Evolutionary conservation across 2,888 invertebrate species (phyloP), one percentile per base, ranked within the genome.

Genomic region (Pristionchus arcanus): DNA sequence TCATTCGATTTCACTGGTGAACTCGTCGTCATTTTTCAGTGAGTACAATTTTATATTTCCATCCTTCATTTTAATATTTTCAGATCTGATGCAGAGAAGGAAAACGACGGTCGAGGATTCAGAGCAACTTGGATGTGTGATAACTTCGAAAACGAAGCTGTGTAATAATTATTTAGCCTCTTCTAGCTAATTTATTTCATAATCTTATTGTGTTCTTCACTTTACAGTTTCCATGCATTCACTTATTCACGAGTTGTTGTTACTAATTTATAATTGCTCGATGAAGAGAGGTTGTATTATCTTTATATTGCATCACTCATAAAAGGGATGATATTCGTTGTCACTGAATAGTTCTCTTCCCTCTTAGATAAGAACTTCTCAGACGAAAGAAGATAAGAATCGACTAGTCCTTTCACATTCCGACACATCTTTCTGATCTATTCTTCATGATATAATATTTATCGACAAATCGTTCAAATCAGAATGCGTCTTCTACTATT

Each of bases 41-140:
- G 31, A n/a, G 42, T 37, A 21, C 42, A 42, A 9, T 31, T 7
- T 25, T 55, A 28, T 28, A 49, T 25, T 49, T 81, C 4, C 19
- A 28, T 28, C 1, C 13, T 55, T n/a, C 21, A 16, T 5, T n/a
- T n/a, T 7, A 87, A 37, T 21, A 28, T n/a, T 66, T 85, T 25
- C 37, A 63, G 68, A 42, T 66, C 87, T 19, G 87, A 87, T 31
- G 34, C 87, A 7, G 53, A 42, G 34, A 37, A 9, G 37, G 63
- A 63, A 7, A 87, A 87, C 31, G 66, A 87, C 28, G 87, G 87
- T 0, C n/a, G 49, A 42, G 87, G 87, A 53, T 87, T 87, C 87
- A 42, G 87, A 63, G 66, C 42, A 0, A 68, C 49, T 25, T 87
- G 87, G 87, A n/a, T 25, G 2, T 87, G 87, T 16, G 25, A 66